phyloP scores from a whole-genome alignment of 2,797 vertebrate species.

The Lycodopsis pacificus region DNA sequence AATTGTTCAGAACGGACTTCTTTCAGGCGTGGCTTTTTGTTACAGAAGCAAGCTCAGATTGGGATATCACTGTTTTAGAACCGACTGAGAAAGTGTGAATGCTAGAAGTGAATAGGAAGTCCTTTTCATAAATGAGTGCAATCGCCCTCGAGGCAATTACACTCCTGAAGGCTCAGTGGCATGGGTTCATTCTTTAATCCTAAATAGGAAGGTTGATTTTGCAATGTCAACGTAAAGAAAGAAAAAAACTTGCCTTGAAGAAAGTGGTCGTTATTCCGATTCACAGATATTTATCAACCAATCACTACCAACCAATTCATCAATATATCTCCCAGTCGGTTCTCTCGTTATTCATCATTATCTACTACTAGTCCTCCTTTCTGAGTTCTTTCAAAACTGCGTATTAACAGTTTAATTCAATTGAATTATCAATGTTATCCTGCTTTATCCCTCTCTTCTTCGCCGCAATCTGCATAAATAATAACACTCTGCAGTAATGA shows the following conservation, averaged over 20 bases:
- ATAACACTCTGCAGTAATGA: not conserved
- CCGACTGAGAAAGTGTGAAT: slow-evolving; percentile 5
- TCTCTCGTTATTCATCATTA: too few species aligned
- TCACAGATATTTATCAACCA: not conserved
- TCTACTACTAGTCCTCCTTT: not conserved
- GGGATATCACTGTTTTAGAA: not conserved
- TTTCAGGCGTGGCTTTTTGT: not conserved
- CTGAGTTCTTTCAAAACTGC: not conserved
- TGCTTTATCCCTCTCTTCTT: not conserved
- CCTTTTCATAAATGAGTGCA: not conserved
- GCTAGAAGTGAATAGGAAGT: not conserved
- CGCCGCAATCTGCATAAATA: not conserved
- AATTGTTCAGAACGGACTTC: not conserved
- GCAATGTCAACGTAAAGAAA: not conserved
- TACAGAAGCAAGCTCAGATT: not conserved
- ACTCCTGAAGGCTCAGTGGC: not conserved
- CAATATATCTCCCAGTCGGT: not conserved
- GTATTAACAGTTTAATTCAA: not conserved
- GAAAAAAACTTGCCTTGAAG: not conserved
- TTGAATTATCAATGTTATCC: not conserved
- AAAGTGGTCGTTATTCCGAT: not conserved
- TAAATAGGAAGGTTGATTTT: not conserved
- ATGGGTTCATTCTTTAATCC: not conserved
- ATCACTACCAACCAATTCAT: too few species aligned
- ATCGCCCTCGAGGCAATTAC: not conserved